Evolutionary conservation across 1,140 invertebrate species (phyloP), one percentile per base, ranked within the genome.

Genomic region (Achatina immaculata): DNA sequence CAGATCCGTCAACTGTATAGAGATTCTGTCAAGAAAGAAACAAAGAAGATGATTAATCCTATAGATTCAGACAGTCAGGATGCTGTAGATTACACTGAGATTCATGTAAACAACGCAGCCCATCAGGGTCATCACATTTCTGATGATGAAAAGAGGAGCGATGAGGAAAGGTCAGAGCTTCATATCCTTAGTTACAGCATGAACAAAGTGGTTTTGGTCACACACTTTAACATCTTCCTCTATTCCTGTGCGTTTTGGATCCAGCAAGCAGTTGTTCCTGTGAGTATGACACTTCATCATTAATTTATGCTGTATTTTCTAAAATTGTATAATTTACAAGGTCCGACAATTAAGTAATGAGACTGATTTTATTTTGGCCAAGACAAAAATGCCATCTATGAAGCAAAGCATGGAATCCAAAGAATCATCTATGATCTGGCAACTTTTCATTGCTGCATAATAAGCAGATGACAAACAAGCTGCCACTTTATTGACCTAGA

Each of bases 231-330:
- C 76, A 87, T 90, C n/a, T 88, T 90, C 45, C 74, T 90, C 19
- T 90, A 90, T 82, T 83, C 89, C 21, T 83, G 85, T 68, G 88
- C 86, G 73, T 90, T 90, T 55, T 90, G 88, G 88, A 89, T 90
- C 72, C 88, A 89, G 71, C 86, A 78, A 65, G 87, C 87, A 71
- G 85, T 85, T 21, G 72, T 90, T 45, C 89, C 89, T 40, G 89
- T 90, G 85, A 83, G 86, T 84, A 16, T 80, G 19, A 55, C n/a
- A n/a, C n/a, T n/a, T n/a, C n/a, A n/a, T 58, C 16, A 24, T 62
- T 1, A 48, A 28, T n/a, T 21, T 69, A 43, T 55, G 21, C 34
- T 80, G 4, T n/a, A n/a, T n/a, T n/a, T 21, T 77, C 66, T 73
- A 65, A 24, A 38, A 45, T 69, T 51, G 0, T 68, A 42, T n/a